Percentiles rank a stretch among this genome's conserved stretches.
Evolutionary conservation across 2,113 vertebrate genomes (phyloP).

Genomic region (Callocephalon fimbriatum): DNA sequence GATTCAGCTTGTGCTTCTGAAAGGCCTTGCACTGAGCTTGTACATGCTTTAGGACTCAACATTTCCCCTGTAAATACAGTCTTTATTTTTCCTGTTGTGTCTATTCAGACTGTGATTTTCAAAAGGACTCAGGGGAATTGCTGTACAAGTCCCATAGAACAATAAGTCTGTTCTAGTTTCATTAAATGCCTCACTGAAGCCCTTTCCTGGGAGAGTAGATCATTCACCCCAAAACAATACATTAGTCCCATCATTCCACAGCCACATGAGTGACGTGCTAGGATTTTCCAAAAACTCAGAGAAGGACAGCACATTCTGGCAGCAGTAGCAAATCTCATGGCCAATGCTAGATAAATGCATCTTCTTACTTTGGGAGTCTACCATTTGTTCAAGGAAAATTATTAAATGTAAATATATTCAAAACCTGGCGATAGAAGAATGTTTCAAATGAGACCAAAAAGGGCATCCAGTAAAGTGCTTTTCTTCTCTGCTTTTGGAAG

Average conservation of each 20-base stretch:
- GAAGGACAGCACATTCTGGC: fast-evolving
- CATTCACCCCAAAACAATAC: neutral
- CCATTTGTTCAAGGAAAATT: neutral
- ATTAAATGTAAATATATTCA: neutral
- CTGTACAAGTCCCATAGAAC: neutral
- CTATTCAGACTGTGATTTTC: constrained; percentile 14
- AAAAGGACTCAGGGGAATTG: neutral
- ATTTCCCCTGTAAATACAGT: neutral
- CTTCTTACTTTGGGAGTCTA: neutral
- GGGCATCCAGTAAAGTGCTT: neutral
- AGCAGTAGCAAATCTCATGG: neutral
- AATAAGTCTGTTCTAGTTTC: constrained; percentile 26
- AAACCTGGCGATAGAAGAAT: neutral
- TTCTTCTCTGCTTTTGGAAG: neutral
- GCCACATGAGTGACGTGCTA: neutral
- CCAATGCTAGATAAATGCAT: fast-evolving
- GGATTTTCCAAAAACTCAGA: neutral
- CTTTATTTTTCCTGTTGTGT: constrained; percentile 23
- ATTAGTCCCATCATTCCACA: neutral
- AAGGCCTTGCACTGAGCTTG: neutral
- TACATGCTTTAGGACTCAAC: neutral
- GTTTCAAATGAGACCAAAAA: neutral
- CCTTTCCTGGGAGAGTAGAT: constrained; percentile 69
- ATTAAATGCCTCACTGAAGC: constrained; percentile 35
- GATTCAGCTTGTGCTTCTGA: neutral